Base-by-base conservation (phyloP, 1,140 invertebrate species). In the Drosophila parabipectinata region DNA sequence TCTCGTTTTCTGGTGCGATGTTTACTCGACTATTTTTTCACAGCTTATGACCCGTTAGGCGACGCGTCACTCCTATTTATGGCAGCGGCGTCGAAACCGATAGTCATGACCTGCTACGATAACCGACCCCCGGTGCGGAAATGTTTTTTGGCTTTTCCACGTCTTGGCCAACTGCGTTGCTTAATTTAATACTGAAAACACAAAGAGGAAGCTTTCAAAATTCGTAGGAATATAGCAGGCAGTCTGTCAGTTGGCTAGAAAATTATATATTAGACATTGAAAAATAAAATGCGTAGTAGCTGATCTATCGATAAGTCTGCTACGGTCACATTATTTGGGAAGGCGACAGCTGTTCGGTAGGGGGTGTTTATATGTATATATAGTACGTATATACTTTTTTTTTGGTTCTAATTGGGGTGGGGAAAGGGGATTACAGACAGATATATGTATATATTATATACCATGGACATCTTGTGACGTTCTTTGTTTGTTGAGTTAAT, bases 401-500 rank as follows among this genome's bases (percentile, higher is more conserved):
- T 51, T 12, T 8, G 26, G n/a, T 18, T 44, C 41, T 44, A 44
- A 44, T 6, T 44, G 21, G 26, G 51, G 26, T 52, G 15, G n/a
- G 41, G 41, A 18, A 18, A 37, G 34, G 12, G 55, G 39, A 24
- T 21, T 26, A 18, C 24, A n/a, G 32, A 9, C 8, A 14, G 28
- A 15, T 37, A 37, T 37, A 37, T 37, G n/a, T 37, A 37, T 37
- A 34, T 9, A 21, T 21, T 3, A 21, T 37, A 10, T 37, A 12
- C 3, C 37, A 14, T 47, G 34, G 39, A 62, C 59, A 15, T 63
- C 39, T 61, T 52, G 39, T 62, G 50, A 62, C 51, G 51, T 15
- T 71, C 72, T 75, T 75, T 75, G 72, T 75, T 47, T 66, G 51
- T 10, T 32, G 41, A 56, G 72, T 74, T 74, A 74, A 74, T 57